Evolutionary conservation across 2,888 invertebrate species (phyloP).

Genomic region (Apeira syringaria): DNA sequence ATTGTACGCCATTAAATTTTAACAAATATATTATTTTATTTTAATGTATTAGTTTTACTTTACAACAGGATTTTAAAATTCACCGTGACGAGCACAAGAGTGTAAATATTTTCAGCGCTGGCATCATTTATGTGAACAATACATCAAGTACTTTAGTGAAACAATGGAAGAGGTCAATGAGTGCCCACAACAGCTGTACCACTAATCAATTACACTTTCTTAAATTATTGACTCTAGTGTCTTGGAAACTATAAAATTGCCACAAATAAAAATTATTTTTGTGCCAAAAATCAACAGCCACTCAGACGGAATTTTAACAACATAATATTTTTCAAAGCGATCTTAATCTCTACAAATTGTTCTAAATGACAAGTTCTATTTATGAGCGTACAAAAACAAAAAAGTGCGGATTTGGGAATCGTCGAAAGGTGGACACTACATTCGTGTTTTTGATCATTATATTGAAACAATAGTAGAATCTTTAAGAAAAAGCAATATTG

Average conservation of each 20-base stretch:
- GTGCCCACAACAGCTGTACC: constrained; percentile 68
- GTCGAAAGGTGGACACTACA: constrained; percentile 31
- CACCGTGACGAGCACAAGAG: no score
- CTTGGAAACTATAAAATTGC: constrained; percentile 72
- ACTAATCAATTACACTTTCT: constrained; percentile 72
- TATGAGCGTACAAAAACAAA: constrained; percentile 52
- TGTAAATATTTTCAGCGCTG: no score
- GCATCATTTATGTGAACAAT: constrained; percentile 19
- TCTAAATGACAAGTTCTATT: constrained; percentile 70
- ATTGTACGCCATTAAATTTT: no score
- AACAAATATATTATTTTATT: no score
- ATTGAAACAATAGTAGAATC: constrained; percentile 68
- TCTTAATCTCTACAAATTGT: constrained; percentile 76
- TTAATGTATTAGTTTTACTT: no score
- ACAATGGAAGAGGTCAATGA: constrained; percentile 54
- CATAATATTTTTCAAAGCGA: constrained; percentile 73
- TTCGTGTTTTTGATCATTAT: constrained; percentile 56
- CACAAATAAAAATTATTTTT: constrained; percentile 64
- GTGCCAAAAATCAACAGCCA: constrained; percentile 78
- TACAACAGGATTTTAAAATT: no score
- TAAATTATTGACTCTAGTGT: constrained; percentile 67
- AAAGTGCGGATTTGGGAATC: no score
- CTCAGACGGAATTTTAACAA: constrained; percentile 73
- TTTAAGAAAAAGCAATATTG: constrained; percentile 61
- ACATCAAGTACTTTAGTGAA: constrained; percentile 44